phyloP scores from a whole-genome alignment of 2,797 vertebrate species.

The Capromys pilorides region DNA sequence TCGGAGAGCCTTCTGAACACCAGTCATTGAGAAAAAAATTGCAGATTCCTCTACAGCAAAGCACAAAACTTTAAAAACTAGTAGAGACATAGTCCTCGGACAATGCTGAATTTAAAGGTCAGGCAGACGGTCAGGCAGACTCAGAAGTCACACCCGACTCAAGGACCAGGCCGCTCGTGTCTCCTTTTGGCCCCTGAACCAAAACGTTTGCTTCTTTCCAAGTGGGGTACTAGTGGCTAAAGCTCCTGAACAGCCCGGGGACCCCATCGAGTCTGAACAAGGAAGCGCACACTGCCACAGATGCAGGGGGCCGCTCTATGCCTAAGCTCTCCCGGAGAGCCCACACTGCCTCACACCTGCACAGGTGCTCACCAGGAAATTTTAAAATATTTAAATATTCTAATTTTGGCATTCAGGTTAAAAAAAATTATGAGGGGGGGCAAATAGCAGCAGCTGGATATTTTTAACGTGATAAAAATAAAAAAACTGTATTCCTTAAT shows the following conservation, averaged over 20 bases:
- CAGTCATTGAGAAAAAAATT: neutral
- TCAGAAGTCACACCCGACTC: neutral
- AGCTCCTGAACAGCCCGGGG: neutral
- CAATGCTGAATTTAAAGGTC: constrained; percentile 32
- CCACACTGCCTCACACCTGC: constrained; percentile 9
- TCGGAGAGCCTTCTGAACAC: neutral
- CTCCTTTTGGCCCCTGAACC: neutral
- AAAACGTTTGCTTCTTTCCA: neutral
- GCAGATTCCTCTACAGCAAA: neutral
- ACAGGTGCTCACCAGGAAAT: constrained; percentile 61
- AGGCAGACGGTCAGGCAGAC: constrained; percentile 39
- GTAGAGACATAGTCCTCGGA: neutral
- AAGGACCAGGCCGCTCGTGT: neutral
- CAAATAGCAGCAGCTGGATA: constrained; percentile 58
- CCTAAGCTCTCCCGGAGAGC: neutral
- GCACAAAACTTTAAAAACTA: neutral
- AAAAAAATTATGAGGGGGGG: neutral
- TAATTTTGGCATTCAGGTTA: constrained; percentile 62
- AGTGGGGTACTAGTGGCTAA: neutral
- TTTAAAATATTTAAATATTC: constrained; percentile 67
- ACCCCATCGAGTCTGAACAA: fast-evolving
- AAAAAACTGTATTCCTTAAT: constrained; percentile 73
- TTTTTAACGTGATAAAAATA: constrained; percentile 65
- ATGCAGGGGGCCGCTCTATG: neutral
- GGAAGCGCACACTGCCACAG: neutral